These are phyloP conservation scores for Apostichopus californicus DNA, from an alignment of 35 echinoderm and acorn worm species.

Conservation along the genomic window DNA sequence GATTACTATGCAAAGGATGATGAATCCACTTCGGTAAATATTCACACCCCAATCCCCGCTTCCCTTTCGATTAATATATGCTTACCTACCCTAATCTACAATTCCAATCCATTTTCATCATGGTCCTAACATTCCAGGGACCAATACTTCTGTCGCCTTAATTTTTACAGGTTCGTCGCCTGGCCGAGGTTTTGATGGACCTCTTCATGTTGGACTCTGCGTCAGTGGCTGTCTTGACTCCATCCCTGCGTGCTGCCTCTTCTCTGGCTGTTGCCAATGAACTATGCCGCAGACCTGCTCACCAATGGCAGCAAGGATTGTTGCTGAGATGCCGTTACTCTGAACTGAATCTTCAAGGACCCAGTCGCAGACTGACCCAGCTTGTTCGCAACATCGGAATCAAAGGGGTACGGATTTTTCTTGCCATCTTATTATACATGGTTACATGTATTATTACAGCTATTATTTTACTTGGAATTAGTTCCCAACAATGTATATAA, in stretches of 20 bases:
- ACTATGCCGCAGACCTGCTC: not conserved
- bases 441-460: no score
- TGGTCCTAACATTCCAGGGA: not conserved
- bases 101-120: not conserved
- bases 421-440: no score
- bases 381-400: no score
- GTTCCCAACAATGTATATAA: no score
- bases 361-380: no score
- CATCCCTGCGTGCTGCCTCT: constrained; percentile 12
- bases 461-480: no score
- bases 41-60: no score
- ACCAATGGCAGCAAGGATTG: not conserved
- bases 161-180: not conserved
- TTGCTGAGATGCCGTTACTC: not conserved
- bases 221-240: not conserved
- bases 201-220: not conserved
- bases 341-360: no score
- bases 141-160: not conserved
- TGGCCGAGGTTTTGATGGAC: not conserved
- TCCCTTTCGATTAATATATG: no score
- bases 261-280: not conserved
- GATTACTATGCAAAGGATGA: no score
- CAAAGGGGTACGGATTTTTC: no score
- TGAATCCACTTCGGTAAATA: not conserved
- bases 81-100: no score